These are phyloP conservation scores for Onthophagus taurus DNA, from an alignment of 1,140 invertebrate species.

Conservation along the genomic window DNA sequence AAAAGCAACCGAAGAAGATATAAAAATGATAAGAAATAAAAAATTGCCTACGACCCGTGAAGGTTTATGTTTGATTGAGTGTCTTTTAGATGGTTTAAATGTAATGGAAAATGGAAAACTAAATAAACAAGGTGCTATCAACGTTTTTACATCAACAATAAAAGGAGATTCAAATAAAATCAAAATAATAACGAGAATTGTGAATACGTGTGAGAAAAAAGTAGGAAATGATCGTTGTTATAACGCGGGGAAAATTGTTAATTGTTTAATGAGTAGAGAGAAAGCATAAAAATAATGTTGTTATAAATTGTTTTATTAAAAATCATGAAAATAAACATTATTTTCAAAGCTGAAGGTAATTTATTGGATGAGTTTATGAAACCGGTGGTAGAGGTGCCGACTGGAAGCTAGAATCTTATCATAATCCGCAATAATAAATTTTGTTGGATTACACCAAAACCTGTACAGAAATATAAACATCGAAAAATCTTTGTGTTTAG, in stretches of 20 bases:
- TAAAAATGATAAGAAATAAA: slow-evolving; percentile 17
- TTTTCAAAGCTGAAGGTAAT: too few relatives aligned
- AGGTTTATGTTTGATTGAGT: slow-evolving; percentile 29
- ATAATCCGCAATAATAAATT: too few relatives aligned
- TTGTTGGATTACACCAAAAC: too few relatives aligned
- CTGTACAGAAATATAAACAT: too few relatives aligned
- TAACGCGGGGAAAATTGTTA: slow-evolving; percentile 20
- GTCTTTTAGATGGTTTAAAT: slow-evolving; percentile 21
- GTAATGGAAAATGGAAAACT: slow-evolving; percentile 28
- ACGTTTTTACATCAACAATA: slow-evolving; percentile 17
- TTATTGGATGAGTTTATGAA: too few relatives aligned
- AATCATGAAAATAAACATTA: too few relatives aligned
- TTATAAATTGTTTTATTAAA: too few relatives aligned
- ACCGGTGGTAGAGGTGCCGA: too few relatives aligned
- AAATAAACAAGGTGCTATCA: slow-evolving; percentile 21
- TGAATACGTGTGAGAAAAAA: slow-evolving; percentile 25
- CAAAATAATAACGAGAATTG: slow-evolving; percentile 20
- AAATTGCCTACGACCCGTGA: slow-evolving; percentile 23
- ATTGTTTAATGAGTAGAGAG: slow-evolving; percentile 24
- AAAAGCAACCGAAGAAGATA: slow-evolving; percentile 22
- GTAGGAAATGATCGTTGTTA: slow-evolving; percentile 19
- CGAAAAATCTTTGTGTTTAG: too few relatives aligned
- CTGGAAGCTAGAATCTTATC: too few relatives aligned
- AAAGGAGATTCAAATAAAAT: slow-evolving; percentile 18
- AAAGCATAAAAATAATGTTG: too few relatives aligned